Conservation (phyloP, 30 jellyfish, hydroid and myxozoan genomes). For the Aurelia sp. region DNA sequence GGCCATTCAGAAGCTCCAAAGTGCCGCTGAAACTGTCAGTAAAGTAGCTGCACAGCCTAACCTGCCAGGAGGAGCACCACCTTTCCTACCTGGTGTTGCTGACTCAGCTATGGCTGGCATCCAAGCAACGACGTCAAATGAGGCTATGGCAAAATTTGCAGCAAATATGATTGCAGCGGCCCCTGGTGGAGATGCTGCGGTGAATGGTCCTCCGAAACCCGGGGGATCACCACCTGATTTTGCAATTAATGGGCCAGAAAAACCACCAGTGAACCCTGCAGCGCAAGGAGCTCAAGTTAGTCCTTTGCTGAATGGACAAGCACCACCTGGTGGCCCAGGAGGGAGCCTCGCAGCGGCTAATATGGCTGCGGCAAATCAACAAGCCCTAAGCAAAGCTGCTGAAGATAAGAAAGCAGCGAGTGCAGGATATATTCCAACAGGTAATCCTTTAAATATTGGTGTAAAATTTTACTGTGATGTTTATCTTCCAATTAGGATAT, state of each 20-base stretch:
- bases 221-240: neutral
- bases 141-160: conserved; percentile 32
- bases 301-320: conserved; percentile 7
- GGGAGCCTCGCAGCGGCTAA: conserved; percentile 54
- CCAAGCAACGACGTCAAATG: conserved; percentile 24
- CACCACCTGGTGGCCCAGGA: conserved; percentile 26
- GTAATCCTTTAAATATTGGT: neutral
- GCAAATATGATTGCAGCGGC: conserved; percentile 57
- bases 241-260: too few relatives aligned
- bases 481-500: too few relatives aligned
- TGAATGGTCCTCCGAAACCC: neutral
- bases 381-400: conserved; percentile 57
- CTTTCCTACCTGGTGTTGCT: conserved; percentile 10
- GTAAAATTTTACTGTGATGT: too few relatives aligned
- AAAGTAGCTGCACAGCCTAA: conserved; percentile 7
- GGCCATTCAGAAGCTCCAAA: conserved; percentile 56
- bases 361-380: conserved; percentile 45
- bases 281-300: neutral
- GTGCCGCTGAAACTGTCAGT: conserved; percentile 57
- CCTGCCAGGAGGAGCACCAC: conserved; percentile 1
- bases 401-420: conserved; percentile 55
- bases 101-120: conserved; percentile 43
- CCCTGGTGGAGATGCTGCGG: conserved; percentile 4
- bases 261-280: too few relatives aligned
- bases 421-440: conserved; percentile 54